Evolutionary conservation across 2,113 vertebrate species (phyloP), one percentile per base, ranked within the genome.

Genomic region (Eulemur macaco): DNA sequence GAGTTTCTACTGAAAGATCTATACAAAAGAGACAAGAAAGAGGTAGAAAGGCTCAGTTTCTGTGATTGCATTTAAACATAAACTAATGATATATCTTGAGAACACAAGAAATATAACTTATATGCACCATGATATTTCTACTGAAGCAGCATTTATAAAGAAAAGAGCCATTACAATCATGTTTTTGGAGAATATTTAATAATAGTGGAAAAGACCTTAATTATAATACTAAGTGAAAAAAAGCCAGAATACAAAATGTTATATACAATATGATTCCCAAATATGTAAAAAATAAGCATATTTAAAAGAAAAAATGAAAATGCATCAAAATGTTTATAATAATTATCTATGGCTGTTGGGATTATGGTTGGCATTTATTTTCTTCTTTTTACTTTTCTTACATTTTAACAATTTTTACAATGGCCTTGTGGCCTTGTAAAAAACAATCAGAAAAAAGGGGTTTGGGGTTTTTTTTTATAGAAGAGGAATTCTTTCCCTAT

Each of bases 121-220:
- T 52, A 29, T 29, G 66, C 8, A 64, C 54, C 71, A 85, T 47
- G 84, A 31, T 82, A 68, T 85, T 94, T 68, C 27, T 91, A 47
- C 31, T 64, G n/a, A 86, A 74, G 25, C 25, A 96, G 23, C 31
- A 60, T 86, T 85, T 73, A 54, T 27, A 60, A 78, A 73, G 50
- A 82, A 86, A 82, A 29, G 37, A 83, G 15, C 6, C 68, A 74
- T 63, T 71, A 37, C 20, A 20, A 87, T 15, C 17, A 77, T 54
- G 54, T 39, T 86, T 91, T 91, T 81, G 37, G 86, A 89, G 73
- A 93, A 34, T 81, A 96, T 73, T 86, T 95, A 73, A 86, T 91
- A 37, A 90, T 60, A 96, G 34, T 73, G 18, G 52, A 63, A 93
- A 47, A 90, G n/a, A 58, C 31, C 21, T 37, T 90, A 93, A 76